phyloP scores from a whole-genome alignment of 2,113 vertebrate species.

The Hyaena hyaena region DNA sequence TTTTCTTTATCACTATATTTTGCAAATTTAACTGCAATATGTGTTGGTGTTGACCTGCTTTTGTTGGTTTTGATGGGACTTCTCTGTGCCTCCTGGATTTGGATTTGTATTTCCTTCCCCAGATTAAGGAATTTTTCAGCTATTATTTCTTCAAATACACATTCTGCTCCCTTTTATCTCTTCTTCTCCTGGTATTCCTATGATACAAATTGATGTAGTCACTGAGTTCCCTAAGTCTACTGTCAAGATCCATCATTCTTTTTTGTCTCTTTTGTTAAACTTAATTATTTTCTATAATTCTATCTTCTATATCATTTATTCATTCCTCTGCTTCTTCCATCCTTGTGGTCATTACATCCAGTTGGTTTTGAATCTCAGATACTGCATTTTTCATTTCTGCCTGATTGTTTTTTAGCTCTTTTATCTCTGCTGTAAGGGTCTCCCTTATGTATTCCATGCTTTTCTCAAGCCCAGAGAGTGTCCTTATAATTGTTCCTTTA shows the following conservation, averaged over 20 bases:
- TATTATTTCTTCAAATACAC: neutral
- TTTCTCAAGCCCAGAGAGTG: neutral
- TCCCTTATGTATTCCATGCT: neutral
- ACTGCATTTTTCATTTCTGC: neutral
- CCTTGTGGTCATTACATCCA: neutral
- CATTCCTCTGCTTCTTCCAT: neutral
- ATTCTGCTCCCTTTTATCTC: neutral
- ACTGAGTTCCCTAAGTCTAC: neutral
- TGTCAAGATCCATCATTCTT: neutral
- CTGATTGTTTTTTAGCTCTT: neutral
- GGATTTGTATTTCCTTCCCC: neutral
- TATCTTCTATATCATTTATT: neutral
- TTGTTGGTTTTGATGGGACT: neutral
- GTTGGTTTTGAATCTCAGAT: neutral
- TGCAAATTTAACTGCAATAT: neutral
- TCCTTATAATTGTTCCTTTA: neutral
- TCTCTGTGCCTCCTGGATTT: neutral
- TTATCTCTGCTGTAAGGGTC: neutral
- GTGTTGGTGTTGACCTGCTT: neutral
- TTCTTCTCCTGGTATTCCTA: neutral
- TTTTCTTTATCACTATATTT: neutral
- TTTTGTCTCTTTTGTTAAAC: neutral
- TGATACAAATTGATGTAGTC: neutral
- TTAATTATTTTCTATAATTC: neutral
- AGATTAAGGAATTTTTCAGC: neutral